Evolutionary conservation across 2,797 vertebrate species (phyloP), one percentile per base, ranked within the genome.

Genomic region (Enteromius argenteus): DNA sequence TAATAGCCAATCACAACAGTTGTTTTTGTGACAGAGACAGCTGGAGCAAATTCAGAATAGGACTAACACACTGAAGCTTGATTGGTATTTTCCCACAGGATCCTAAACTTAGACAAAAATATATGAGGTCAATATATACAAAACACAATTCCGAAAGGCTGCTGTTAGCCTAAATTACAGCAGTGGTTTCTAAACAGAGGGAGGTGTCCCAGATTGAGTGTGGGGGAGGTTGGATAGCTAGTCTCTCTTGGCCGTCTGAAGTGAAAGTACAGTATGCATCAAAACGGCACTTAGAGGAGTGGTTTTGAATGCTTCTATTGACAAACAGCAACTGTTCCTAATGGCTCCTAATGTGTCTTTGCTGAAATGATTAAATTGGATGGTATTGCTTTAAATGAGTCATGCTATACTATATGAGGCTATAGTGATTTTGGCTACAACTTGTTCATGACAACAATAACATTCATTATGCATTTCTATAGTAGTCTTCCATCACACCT

Each of bases 141-240:
- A 44, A 85, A 79, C 81, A 72, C 62, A 68, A 73, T 80, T 84
- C 4, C 0, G 7, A 46, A 60, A 71, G 30, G 75, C 58, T 42
- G 44, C 32, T 67, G 72, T 85, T 84, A 85, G 74, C 81, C 78
- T 83, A 83, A 75, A 86, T 83, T 79, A 62, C 76, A 87, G 84
- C 13, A 0, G 58, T 30, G 66, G 27, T 56, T 78, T 85, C 35
- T 79, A 83, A 71, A 78, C 64, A 60, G 62, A 66, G 78, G 83
- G 62, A 84, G 39, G 11, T 80, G 86, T 72, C 82, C 84, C 49
- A 80, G 66, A 84, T 83, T 78, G 71, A 79, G 66, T 49, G 23
- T 32, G 67, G 76, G 79, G 67, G 56, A 85, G 75, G 82, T 60
- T 74, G n/a, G 56, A 62, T 42, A 53, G 64, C 62, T 46, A 58